phyloP scores from a whole-genome alignment of 2,888 invertebrate species.

The Myopa testacea region DNA sequence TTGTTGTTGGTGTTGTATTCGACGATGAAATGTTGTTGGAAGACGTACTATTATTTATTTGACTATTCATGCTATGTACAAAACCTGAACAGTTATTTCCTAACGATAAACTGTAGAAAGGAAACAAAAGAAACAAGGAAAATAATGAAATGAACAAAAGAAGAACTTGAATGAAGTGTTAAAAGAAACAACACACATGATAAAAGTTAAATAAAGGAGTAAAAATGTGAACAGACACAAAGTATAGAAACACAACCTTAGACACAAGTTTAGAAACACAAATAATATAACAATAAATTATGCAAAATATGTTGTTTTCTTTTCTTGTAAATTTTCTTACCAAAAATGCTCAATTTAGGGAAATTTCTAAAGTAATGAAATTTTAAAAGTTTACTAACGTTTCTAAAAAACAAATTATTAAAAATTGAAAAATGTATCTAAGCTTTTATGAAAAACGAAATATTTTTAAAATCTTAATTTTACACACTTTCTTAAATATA shows the following conservation, averaged over 20 bases:
- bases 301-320: background rate
- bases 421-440: too few relatives aligned
- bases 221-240: slow-evolving; percentile 17
- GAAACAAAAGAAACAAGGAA: slow-evolving; percentile 44
- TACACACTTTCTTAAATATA: background rate
- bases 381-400: too few relatives aligned
- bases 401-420: too few relatives aligned
- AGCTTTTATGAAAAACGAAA: too few relatives aligned
- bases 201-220: slow-evolving; percentile 10
- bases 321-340: background rate
- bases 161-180: slow-evolving; percentile 14
- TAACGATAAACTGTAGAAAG: slow-evolving; percentile 65
- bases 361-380: too few relatives aligned
- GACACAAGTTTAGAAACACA: background rate
- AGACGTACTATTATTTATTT: slow-evolving; percentile 47
- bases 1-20: slow-evolving; percentile 49
- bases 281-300: background rate
- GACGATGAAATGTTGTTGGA: slow-evolving; percentile 8
- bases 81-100: slow-evolving; percentile 65
- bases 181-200: slow-evolving; percentile 7
- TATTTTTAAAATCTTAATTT: too few relatives aligned
- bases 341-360: too few relatives aligned
- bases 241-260: too few relatives aligned
- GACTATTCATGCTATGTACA: slow-evolving; percentile 65
- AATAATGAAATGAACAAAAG: slow-evolving; percentile 28